These are phyloP conservation scores for Todiramphus saurophagus DNA, from an alignment of 2,113 vertebrate genomes.

Conservation along the genomic window DNA sequence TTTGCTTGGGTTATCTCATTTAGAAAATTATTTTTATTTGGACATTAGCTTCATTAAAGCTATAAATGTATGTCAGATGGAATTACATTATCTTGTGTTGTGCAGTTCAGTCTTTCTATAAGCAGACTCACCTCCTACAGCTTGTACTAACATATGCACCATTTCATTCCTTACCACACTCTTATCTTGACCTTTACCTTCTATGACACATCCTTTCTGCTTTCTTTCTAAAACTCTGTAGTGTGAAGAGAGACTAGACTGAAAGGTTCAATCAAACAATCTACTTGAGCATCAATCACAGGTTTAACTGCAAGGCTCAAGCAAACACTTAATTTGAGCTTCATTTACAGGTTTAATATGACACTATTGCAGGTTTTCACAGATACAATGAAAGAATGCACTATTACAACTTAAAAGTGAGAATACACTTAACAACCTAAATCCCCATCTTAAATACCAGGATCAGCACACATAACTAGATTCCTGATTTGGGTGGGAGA, in stretches of 20 bases:
- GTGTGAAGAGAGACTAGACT: too few species aligned
- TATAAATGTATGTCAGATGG: background rate
- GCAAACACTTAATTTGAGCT: too few species aligned
- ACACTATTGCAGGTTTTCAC: too few species aligned
- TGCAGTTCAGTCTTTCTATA: background rate
- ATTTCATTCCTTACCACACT: background rate
- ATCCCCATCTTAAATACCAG: background rate
- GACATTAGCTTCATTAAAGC: background rate
- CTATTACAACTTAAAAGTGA: too few species aligned
- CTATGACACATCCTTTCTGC: background rate
- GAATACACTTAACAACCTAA: too few species aligned
- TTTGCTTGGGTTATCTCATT: background rate
- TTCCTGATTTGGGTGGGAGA: background rate
- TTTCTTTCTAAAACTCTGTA: background rate
- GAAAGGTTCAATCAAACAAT: too few species aligned
- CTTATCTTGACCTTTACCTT: background rate
- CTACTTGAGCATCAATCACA: too few species aligned
- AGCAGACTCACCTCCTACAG: background rate
- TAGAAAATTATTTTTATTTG: background rate
- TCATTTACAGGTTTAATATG: too few species aligned
- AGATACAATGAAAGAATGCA: too few species aligned
- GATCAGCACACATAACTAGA: background rate
- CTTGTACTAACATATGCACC: background rate
- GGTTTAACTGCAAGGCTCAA: too few species aligned
- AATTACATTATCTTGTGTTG: background rate